Conservation (phyloP, 2,797 vertebrate genomes). For the Scyliorhinus canicula region DNA sequence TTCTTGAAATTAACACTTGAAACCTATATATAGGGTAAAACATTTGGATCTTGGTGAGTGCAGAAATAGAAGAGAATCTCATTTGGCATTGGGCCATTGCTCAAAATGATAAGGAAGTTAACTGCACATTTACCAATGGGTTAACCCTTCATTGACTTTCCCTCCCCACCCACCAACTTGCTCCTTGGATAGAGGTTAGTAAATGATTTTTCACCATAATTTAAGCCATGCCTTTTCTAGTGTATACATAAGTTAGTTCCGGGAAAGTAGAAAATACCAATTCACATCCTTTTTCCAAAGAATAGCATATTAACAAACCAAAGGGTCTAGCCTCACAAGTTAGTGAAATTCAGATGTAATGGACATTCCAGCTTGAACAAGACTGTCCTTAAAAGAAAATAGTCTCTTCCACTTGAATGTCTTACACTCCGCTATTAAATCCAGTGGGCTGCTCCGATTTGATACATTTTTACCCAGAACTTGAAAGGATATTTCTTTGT, state of each 20-base stretch:
- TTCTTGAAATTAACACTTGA: not conserved
- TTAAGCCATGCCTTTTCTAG: not conserved
- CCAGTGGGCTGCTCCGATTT: not conserved
- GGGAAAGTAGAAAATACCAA: not conserved
- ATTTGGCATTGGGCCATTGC: not conserved
- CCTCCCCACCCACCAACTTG: not conserved
- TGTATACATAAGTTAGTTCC: not conserved
- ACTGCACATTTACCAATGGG: not conserved
- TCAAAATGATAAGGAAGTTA: not conserved
- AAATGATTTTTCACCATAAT: not conserved
- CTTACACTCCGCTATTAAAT: not conserved
- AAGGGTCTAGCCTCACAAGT: not conserved
- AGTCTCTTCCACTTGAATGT: not conserved
- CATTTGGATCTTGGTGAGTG: not conserved
- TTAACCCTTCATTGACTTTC: not conserved
- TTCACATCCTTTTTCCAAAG: not conserved
- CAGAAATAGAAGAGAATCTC: no score
- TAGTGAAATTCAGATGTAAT: not conserved
- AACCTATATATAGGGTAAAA: not conserved
- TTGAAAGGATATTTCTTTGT: constrained; percentile 22
- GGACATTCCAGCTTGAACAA: no score
- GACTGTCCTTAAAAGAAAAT: not conserved
- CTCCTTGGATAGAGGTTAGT: no score
- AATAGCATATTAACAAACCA: not conserved
- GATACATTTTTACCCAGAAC: not conserved